A percentile compares a stretch with the other conserved stretches of the same genome.
phyloP scores from a whole-genome alignment of 2,888 invertebrate genomes.

The Prenolepis imparis region DNA sequence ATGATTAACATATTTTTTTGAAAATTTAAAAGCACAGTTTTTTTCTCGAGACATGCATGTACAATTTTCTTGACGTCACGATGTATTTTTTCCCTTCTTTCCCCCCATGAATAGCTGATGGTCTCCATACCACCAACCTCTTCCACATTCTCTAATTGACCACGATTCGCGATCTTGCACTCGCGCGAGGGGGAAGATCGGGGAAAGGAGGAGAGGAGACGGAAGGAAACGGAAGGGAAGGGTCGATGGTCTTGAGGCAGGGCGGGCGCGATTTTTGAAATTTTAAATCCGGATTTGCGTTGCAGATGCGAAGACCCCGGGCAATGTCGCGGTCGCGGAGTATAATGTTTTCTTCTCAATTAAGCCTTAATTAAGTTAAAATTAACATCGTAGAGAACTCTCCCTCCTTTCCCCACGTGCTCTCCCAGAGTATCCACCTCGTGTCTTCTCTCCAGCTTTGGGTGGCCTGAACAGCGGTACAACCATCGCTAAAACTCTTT shows the following conservation, averaged over 20 bases:
- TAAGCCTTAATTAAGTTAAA: constrained; percentile 87
- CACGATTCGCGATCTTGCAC: constrained; percentile 83
- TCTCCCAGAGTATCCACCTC: constrained; percentile 75
- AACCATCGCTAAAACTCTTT: constrained; percentile 74
- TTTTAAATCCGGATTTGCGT: constrained; percentile 86
- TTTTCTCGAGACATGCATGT: neutral
- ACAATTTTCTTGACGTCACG: constrained; percentile 10
- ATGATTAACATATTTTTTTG: neutral
- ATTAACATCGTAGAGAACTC: constrained; percentile 86
- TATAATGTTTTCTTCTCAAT: constrained; percentile 86
- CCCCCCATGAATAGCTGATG: constrained; percentile 60
- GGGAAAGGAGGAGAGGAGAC: constrained; percentile 25
- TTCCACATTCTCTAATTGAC: constrained; percentile 83
- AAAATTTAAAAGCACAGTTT: neutral
- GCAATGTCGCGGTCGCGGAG: constrained; percentile 84
- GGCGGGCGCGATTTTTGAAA: constrained; percentile 85
- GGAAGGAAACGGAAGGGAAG: constrained; percentile 56
- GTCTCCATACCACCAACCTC: constrained; percentile 56
- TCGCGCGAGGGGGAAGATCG: constrained; percentile 61
- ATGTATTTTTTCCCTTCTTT: neutral
- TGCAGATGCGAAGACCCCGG: constrained; percentile 83
- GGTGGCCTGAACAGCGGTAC: constrained; percentile 84
- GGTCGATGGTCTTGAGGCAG: constrained; percentile 52
- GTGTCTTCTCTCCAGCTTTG: constrained; percentile 83
- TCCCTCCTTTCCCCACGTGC: constrained; percentile 80